Base-by-base conservation (phyloP, 2,113 vertebrate species). In the Neofelis nebulosa region DNA sequence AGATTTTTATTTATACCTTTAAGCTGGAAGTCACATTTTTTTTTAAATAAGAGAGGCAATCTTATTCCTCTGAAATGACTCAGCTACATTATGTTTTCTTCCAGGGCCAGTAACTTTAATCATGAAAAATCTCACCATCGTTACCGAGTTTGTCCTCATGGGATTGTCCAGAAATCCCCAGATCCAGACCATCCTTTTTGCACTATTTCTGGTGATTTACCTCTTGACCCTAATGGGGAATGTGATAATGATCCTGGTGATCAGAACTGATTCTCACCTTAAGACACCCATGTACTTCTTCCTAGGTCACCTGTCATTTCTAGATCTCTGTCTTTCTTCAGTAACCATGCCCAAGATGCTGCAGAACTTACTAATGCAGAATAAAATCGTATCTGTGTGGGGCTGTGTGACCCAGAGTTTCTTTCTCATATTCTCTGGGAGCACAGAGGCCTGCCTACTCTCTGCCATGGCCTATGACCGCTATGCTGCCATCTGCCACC, bases 381-480 rank as follows among this genome's bases (percentile, higher is more conserved):
- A 19, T n/a, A 83, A 95, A 76, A 76, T 57, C 36, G 45, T 84
- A 48, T 90, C 94, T 38, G 6, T 18, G 2, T 41, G 65, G 52
- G 66, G 55, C n/a, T 74, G 57, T 69, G 63, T 84, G 23, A 45
- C 19, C n/a, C 79, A 23, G 57, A 66, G 38, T 41, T 95, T 74
- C 45, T 83, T 84, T 68, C 66, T 84, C 27, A 45, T 84, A 3
- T 36, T 52, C 69, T 63, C 80, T 63, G 78, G 86, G 27, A 50
- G 69, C 33, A 95, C 87, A n/a, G 97, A 98, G 87, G 89, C 92
- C 50, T 16, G 95, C 69, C 73, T 97, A 4, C 88, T 98, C 45
- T 48, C 96, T 0, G 16, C 85, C 33, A 97, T 96, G 97, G 98
- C 94, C 0, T 97, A 89, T 50, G 74, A 78, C 45, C 4, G 4